A percentile compares a stretch with the other conserved stretches of the same genome.
These are phyloP conservation scores for Isaurus tuberculatus DNA, from an alignment of 92 coral and sea anemone species.

Conservation along the genomic window DNA sequence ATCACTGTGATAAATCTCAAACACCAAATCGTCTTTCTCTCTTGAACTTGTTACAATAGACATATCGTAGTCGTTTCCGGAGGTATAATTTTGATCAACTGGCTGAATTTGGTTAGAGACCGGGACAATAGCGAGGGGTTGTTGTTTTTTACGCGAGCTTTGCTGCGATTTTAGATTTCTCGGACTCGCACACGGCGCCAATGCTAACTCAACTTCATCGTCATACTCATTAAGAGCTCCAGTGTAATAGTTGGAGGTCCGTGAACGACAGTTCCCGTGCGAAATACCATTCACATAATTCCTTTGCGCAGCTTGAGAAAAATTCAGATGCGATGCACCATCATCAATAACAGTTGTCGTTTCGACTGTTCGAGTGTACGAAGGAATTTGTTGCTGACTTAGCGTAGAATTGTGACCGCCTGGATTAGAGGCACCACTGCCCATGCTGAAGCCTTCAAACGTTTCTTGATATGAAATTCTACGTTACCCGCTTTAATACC, in stretches of 20 bases:
- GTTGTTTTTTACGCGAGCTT: neutral
- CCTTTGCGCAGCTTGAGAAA: neutral
- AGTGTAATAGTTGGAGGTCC: neutral
- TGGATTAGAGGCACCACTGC: constrained; percentile 29
- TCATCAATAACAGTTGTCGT: constrained; percentile 26
- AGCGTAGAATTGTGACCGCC: neutral
- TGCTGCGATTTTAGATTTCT: neutral
- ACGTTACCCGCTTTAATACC: neutral
- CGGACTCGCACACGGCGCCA: neutral
- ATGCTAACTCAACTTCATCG: constrained; percentile 24
- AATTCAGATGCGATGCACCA: neutral
- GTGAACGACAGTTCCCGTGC: constrained; percentile 10
- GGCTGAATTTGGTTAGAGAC: neutral
- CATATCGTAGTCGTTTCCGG: constrained; percentile 1
- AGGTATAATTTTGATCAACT: neutral
- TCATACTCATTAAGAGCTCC: constrained; percentile 27
- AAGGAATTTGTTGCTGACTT: constrained; percentile 7
- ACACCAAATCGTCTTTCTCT: constrained; percentile 63
- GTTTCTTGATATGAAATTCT: neutral
- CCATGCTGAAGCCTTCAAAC: constrained; percentile 32
- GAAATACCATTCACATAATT: constrained; percentile 8
- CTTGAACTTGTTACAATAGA: neutral
- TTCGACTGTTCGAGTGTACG: constrained; percentile 29
- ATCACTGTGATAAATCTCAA: constrained; percentile 73
- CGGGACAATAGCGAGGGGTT: neutral